Percentiles rank a stretch among this genome's conserved stretches.
Conservation (phyloP, 2,888 invertebrate species). For the Geotrupes spiniger region DNA sequence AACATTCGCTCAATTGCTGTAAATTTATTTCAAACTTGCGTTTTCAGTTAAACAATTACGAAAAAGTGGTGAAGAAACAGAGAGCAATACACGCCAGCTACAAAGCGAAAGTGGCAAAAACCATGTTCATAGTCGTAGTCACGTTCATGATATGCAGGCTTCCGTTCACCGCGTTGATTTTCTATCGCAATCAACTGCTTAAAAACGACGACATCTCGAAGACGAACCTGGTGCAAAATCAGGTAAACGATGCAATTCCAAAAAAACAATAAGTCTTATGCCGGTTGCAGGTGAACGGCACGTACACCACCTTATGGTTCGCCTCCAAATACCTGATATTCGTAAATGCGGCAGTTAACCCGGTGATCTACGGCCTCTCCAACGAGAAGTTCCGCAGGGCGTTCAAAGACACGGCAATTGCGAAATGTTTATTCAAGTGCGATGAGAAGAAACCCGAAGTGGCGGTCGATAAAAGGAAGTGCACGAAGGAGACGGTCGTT, state of each 20-base stretch:
- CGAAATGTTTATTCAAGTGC: slow-evolving; percentile 14
- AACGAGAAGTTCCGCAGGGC: slow-evolving; percentile 68
- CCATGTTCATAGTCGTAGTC: slow-evolving; percentile 67
- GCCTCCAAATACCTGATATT: slow-evolving; percentile 67
- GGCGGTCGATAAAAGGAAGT: slow-evolving; percentile 11
- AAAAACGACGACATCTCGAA: slow-evolving; percentile 45
- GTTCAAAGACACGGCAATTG: slow-evolving; percentile 49
- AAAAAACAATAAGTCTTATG: neutral
- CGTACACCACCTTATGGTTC: slow-evolving; percentile 63
- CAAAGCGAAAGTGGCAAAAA: slow-evolving; percentile 66
- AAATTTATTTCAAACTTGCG: neutral
- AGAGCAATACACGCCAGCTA: slow-evolving; percentile 62
- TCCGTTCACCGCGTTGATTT: slow-evolving; percentile 71
- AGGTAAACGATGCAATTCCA: slow-evolving; percentile 42
- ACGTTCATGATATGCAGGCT: slow-evolving; percentile 67
- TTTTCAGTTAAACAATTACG: slow-evolving; percentile 62
- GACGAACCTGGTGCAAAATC: slow-evolving; percentile 36
- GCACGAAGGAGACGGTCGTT: slow-evolving; percentile 21
- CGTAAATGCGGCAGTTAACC: slow-evolving; percentile 71
- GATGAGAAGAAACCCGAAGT: slow-evolving; percentile 13
- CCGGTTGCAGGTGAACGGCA: slow-evolving; percentile 55
- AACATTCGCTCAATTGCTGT: too few species aligned
- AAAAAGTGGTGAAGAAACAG: slow-evolving; percentile 59
- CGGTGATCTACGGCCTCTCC: slow-evolving; percentile 73
- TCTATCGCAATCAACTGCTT: slow-evolving; percentile 58